These are phyloP conservation scores for Athetis lepigone DNA, from an alignment of 2,888 invertebrate genomes.

Conservation along the genomic window DNA sequence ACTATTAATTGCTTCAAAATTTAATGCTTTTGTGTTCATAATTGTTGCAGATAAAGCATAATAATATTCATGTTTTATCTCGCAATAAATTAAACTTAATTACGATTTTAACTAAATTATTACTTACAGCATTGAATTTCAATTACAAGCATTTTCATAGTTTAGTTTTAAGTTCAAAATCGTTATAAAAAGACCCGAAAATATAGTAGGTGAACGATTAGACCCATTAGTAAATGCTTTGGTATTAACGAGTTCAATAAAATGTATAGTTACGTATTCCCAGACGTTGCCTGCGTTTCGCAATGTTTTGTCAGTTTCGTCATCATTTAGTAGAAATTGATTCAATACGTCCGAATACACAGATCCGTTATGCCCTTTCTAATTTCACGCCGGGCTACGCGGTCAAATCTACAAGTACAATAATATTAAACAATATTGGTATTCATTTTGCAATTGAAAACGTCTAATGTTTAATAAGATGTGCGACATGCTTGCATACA, in stretches of 20 bases:
- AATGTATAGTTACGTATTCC: neutral
- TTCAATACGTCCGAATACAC: constrained; percentile 38
- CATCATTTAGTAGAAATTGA: constrained; percentile 38
- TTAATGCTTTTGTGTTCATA: too few relatives aligned
- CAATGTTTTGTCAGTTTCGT: constrained; percentile 36
- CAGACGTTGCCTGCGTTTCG: constrained; percentile 12
- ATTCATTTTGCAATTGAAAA: constrained; percentile 1
- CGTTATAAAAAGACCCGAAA: neutral
- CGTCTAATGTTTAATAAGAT: neutral
- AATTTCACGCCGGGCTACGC: constrained; percentile 35
- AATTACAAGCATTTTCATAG: neutral
- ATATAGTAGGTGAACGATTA: neutral
- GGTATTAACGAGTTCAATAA: neutral
- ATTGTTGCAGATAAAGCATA: too few relatives aligned
- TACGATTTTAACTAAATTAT: neutral
- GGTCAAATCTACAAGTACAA: neutral
- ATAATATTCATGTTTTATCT: neutral
- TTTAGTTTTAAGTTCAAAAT: neutral
- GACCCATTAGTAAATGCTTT: neutral
- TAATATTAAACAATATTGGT: constrained; percentile 48
- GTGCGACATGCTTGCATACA: too few relatives aligned
- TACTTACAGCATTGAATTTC: neutral
- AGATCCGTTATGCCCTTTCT: constrained; percentile 50
- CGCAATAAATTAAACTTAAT: neutral
- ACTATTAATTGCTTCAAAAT: too few relatives aligned